Percentiles rank a stretch among this genome's conserved stretches.
These are phyloP conservation scores for Paraescarpia echinospica DNA, from an alignment of 1,140 invertebrate genomes.

Conservation along the genomic window DNA sequence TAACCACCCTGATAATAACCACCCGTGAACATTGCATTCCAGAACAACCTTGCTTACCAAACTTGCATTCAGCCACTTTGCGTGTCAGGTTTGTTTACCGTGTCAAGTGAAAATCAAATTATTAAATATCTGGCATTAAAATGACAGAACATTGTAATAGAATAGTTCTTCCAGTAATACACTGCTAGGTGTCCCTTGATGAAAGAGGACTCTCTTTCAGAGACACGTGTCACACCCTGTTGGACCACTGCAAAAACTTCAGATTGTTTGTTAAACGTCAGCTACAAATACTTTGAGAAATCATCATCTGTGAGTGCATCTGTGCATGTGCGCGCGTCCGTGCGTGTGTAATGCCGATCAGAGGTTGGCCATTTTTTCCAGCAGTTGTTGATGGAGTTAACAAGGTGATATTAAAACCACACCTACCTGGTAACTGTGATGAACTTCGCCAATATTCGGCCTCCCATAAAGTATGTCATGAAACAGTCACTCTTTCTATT, in stretches of 20 bases:
- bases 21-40: not conserved
- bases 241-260: too few species aligned
- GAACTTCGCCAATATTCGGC: not conserved
- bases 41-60: not conserved
- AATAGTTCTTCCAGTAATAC: not conserved
- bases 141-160: not conserved
- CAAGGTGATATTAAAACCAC: too few species aligned
- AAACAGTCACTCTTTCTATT: not conserved
- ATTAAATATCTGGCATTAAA: not conserved
- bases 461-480: not conserved
- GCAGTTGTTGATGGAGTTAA: too few species aligned
- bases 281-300: too few species aligned
- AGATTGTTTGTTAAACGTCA: too few species aligned
- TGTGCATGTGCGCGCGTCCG: too few species aligned
- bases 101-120: not conserved
- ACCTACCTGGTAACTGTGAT: not conserved
- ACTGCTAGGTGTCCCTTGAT: not conserved
- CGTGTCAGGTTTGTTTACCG: not conserved
- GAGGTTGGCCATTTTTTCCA: too few species aligned
- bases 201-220: too few species aligned
- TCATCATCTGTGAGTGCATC: too few species aligned
- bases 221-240: too few species aligned
- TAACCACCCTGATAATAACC: too few species aligned
- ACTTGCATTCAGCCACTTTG: not conserved
- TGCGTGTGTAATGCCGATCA: too few species aligned